Evolutionary conservation across 2,113 vertebrate genomes (phyloP).

Genomic region (Raja brachyura): DNA sequence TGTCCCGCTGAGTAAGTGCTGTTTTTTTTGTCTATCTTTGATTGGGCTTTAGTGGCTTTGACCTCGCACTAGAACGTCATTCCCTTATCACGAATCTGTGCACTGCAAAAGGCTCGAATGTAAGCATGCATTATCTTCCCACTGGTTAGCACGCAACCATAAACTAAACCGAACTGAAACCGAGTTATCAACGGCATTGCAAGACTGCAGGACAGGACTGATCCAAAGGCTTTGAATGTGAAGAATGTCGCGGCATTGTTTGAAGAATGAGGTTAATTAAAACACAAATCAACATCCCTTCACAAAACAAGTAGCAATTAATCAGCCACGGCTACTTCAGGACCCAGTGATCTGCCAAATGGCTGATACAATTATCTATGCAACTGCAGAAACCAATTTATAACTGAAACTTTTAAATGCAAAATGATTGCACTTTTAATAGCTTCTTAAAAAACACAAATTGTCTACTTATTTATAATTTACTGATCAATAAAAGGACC

Average conservation of each 20-base stretch:
- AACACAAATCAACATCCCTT: background rate
- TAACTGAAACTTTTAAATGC: background rate
- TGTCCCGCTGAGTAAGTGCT: no score
- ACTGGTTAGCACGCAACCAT: no score
- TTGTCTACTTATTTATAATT: background rate
- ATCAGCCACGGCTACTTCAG: background rate
- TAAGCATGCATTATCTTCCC: no score
- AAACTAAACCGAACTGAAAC: no score
- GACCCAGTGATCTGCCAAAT: background rate
- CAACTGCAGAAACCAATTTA: background rate
- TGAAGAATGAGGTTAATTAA: background rate
- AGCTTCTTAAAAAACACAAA: slow-evolving; percentile 10
- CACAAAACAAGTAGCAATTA: background rate
- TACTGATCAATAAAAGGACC: background rate
- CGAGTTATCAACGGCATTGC: background rate
- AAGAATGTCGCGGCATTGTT: background rate
- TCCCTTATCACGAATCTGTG: no score
- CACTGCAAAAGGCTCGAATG: no score
- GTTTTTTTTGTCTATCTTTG: no score
- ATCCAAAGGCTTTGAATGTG: background rate
- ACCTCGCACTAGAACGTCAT: no score
- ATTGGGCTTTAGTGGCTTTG: no score
- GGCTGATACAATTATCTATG: background rate
- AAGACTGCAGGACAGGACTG: no score
- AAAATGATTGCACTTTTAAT: background rate